A percentile compares a stretch with the other conserved stretches of the same genome.
These are phyloP conservation scores for Leptura quadrifasciata DNA, from an alignment of 2,888 invertebrate species.

Conservation along the genomic window DNA sequence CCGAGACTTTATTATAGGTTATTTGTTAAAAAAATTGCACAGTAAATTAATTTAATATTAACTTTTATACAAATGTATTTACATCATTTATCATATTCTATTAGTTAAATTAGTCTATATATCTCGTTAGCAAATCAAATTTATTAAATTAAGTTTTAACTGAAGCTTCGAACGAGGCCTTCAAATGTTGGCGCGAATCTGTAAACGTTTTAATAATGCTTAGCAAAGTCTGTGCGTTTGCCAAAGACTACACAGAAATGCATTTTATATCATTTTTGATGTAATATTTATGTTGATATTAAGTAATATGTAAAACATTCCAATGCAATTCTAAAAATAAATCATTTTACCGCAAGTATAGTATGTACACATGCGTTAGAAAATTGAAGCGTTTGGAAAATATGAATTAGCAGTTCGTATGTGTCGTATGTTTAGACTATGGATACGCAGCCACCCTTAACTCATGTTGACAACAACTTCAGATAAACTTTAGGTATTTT, in stretches of 20 bases:
- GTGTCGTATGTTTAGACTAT: no score
- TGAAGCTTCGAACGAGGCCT: background rate
- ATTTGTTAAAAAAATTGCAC: background rate
- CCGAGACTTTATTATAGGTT: background rate
- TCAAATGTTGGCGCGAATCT: background rate
- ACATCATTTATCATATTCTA: background rate
- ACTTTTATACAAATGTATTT: background rate
- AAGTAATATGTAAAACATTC: background rate
- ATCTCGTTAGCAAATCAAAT: background rate
- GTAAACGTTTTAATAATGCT: background rate
- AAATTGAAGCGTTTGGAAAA: no score
- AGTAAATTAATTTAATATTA: background rate
- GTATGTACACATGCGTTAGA: no score
- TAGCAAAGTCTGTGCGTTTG: background rate
- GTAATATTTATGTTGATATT: background rate
- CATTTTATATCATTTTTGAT: slow-evolving; percentile 7
- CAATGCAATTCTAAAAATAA: background rate
- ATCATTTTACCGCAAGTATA: background rate
- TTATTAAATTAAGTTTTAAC: background rate
- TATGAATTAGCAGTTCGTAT: no score
- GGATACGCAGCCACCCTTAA: no score
- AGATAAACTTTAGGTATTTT: no score
- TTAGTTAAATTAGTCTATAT: background rate
- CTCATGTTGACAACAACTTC: no score
- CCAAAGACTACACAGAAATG: background rate